Conservation (phyloP, 2,113 vertebrate genomes). For the Pomatostomus ruficeps region DNA sequence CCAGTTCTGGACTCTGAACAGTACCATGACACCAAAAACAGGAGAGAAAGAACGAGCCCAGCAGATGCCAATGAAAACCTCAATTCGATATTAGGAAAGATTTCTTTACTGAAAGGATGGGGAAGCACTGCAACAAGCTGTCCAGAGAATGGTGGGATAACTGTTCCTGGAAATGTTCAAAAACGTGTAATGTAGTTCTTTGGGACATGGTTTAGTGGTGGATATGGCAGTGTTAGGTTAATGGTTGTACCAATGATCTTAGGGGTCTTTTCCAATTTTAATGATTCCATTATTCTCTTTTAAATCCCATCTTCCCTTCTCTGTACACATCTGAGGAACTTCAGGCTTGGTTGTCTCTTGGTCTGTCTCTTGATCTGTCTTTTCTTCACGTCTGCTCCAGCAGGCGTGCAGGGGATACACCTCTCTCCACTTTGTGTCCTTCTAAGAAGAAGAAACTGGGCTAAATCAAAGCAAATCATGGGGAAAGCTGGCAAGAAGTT, state of each 20-base stretch:
- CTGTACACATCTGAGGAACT: not conserved
- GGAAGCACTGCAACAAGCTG: not conserved
- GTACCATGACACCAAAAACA: not conserved
- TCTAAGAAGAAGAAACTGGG: not conserved
- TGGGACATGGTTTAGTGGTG: not conserved
- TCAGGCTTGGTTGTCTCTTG: not conserved
- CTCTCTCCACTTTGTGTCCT: not conserved
- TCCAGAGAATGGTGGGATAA: not conserved
- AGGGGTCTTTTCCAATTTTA: not conserved
- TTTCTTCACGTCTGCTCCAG: not conserved
- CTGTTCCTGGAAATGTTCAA: not conserved
- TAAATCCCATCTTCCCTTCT: not conserved
- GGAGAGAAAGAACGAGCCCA: not conserved
- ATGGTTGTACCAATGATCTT: not conserved
- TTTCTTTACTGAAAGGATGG: not conserved
- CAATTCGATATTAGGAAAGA: not conserved
- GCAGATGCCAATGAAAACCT: not conserved
- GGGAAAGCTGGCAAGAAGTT: not conserved
- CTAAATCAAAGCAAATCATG: not conserved
- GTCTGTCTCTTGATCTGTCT: not conserved
- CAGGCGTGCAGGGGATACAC: not conserved
- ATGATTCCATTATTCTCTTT: not conserved
- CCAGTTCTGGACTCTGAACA: not conserved
- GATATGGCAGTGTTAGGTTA: not conserved
- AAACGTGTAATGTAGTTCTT: fast-evolving